Base-by-base conservation (phyloP, 2,888 invertebrate genomes). In the Biston betularia region DNA sequence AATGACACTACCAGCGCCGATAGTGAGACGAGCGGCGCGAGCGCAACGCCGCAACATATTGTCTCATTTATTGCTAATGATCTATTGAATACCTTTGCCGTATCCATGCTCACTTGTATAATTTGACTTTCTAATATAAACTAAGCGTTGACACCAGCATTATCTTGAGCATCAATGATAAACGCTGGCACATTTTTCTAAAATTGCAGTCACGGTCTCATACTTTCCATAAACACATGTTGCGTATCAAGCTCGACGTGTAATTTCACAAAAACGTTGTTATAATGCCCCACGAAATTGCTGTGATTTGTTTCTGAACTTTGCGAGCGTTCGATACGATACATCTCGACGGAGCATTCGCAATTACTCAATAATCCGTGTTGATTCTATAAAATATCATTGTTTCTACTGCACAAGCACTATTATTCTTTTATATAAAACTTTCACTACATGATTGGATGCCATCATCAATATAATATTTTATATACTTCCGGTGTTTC, bases 31-130 rank as follows among this genome's bases (percentile, higher is more conserved):
- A 79, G 76, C 74, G 79, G 76, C 76, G 75, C 72, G 77, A 70
- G 74, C 78, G 79, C 79, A 77, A 79, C 75, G 81, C 78, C 45
- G 81, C 77, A 87, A 86, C 85, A 88, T 90, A 90, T 90, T 90
- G 90, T 90, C 90, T 89, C 89, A 88, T 90, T 90, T 88, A 88
- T 87, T 88, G 86, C 88, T 89, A 89, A 91, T 90, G 90, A 89
- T 87, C 85, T 87, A 89, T 90, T 89, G 83, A 89, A 84, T 82
- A 80, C 80, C 66, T 71, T 69, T 73, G 68, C 69, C 75, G 64
- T 73, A 69, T 75, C 67, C 70, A 74, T 74, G 70, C 66, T 69
- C 65, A 72, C 68, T 80, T 80, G 79, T 67, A 78, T 76, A 75
- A 80, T 77, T 75, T 72, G 69, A 81, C 86, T 88, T 86, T 89